Percentiles rank a stretch among this genome's conserved stretches.
These are phyloP conservation scores for Aspidiotus rigidus DNA, from an alignment of 2,888 invertebrate genomes.

Conservation along the genomic window DNA sequence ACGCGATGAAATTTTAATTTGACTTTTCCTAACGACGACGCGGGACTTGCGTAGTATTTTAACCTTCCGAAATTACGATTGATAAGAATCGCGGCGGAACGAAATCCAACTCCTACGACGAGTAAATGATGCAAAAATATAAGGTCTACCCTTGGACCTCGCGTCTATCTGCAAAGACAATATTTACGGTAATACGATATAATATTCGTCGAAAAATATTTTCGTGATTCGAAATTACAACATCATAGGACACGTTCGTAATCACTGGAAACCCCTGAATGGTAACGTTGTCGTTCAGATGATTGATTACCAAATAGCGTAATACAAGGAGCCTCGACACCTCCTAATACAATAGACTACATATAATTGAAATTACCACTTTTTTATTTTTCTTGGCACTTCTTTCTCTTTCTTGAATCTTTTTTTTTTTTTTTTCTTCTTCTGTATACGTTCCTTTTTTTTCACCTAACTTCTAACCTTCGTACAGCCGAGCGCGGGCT, in stretches of 20 bases:
- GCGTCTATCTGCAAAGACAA: not conserved
- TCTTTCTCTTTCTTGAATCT: not conserved
- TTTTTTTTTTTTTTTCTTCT: slow-evolving; percentile 7
- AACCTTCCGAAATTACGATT: not conserved
- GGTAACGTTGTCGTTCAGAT: slow-evolving; percentile 28
- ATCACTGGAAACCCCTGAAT: slow-evolving; percentile 22
- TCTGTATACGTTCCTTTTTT: not conserved
- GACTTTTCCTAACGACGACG: not conserved
- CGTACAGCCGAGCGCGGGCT: slow-evolving; percentile 4
- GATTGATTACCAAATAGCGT: slow-evolving; percentile 31
- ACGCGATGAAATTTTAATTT: slow-evolving; percentile 1
- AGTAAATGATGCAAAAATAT: no score
- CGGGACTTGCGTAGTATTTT: not conserved
- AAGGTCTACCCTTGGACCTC: no score
- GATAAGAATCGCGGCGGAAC: not conserved
- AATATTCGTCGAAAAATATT: not conserved
- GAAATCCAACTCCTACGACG: not conserved
- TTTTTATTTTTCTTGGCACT: slow-evolving; percentile 28
- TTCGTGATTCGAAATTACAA: not conserved
- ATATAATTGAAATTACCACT: slow-evolving; percentile 30
- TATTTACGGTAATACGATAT: not conserved
- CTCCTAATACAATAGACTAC: slow-evolving; percentile 24
- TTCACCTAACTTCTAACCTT: not conserved
- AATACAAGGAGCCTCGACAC: slow-evolving; percentile 30
- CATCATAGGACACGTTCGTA: not conserved